Evolutionary conservation across 2,888 invertebrate genomes (phyloP).

Genomic region (Cheilosia vernalis): DNA sequence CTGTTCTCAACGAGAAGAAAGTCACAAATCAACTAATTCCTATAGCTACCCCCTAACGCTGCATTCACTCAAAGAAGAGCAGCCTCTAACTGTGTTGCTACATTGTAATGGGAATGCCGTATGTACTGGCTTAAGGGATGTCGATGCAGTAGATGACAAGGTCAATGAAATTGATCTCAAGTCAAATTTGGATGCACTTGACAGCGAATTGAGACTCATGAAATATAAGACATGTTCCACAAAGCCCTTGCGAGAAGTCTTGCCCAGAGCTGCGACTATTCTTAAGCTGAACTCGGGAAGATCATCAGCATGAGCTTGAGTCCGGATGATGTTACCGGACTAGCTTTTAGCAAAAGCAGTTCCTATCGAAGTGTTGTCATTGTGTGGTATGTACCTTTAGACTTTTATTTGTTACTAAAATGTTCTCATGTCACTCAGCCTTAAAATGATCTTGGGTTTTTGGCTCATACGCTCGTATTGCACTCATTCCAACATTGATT

Average conservation of each 20-base stretch:
- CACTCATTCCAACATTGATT: too few species aligned
- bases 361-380: background rate
- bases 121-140: conserved; percentile 28
- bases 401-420: too few species aligned
- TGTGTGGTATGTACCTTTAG: background rate
- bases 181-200: conserved; percentile 74
- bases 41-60: conserved; percentile 63
- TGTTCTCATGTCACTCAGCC: too few species aligned
- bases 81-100: conserved; percentile 57
- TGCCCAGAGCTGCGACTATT: conserved; percentile 40
- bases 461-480: too few species aligned
- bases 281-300: conserved; percentile 53
- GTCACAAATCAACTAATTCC: conserved; percentile 77
- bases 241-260: conserved; percentile 49
- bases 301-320: conserved; percentile 54
- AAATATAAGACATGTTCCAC: conserved; percentile 37
- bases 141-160: conserved; percentile 19
- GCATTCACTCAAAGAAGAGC: conserved; percentile 45
- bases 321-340: background rate
- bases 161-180: conserved; percentile 75
- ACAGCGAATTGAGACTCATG: conserved; percentile 73
- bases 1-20: conserved; percentile 81
- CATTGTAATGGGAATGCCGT: conserved; percentile 48
- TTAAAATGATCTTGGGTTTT: too few species aligned
- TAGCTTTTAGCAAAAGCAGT: background rate